Base-by-base conservation (phyloP, 1,140 invertebrate genomes). In the Drosophila willistoni region DNA sequence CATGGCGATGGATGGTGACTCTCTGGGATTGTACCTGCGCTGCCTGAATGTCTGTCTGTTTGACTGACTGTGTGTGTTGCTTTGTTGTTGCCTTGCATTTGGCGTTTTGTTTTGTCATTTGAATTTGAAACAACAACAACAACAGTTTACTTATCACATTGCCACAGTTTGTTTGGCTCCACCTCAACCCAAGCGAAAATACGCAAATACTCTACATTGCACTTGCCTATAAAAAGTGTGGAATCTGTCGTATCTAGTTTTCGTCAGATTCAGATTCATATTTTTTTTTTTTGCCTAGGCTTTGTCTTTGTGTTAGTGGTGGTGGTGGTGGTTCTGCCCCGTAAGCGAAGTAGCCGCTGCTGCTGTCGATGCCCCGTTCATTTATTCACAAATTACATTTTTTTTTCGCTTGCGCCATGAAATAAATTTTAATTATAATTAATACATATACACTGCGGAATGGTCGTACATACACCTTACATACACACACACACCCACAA, bases 381-480 rank as follows among this genome's bases (percentile, higher is more conserved):
- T 19, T 70, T 68, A 25, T 62, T 34, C 57, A 29, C 42, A 68
- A 79, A 70, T 85, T 75, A 78, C 29, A 63, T 78, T 54, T 68
- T 42, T 42, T 74, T 77, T 78, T 82, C 63, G 67, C 71, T 74
- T 74, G 65, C 61, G 79, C 68, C 67, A 68, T 69, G 34, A 56
- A 81, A 73, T 81, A 73, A 77, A 74, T 85, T 87, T 80, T 75
- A 89, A 87, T 80, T 83, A 89, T 89, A 83, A 83, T 87, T 77
- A 84, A 83, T 89, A 77, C 64, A 59, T 73, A 77, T 71, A 42
- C 60, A 73, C 63, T 62, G 62, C 63, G 69, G 61, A 42, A 19
- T 51, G 44, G 12, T 65, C 42, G 25, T 68, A 77, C 39, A 59
- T 33, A 61, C 5, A 13, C 42, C 59, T 59, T 44, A 72, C 64